A percentile compares a stretch with the other conserved stretches of the same genome.
These are phyloP conservation scores for Macaca fascicularis DNA, from an alignment of 2,113 vertebrate species.

Conservation along the genomic window T2T-MFA8v1.1 NC_088387.1:20250001-20250500, in stretches of 20 bases:
- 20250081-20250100: not conserved
- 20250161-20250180: not conserved
- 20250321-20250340: constrained; percentile 29
- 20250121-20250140: not conserved
- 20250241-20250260: not conserved
- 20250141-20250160: not conserved
- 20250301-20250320: not conserved
- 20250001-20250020: not conserved
- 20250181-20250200: not conserved
- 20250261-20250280: not conserved
- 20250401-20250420: constrained; percentile 28
- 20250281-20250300: not conserved
- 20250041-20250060: not conserved
- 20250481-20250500: not conserved
- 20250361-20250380: constrained; percentile 71
- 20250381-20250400: constrained; percentile 57
- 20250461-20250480: not conserved
- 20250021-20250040: no score
- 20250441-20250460: not conserved
- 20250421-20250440: not conserved
- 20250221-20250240: not conserved
- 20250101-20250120: not conserved
- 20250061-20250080: not conserved
- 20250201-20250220: not conserved
- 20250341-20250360: constrained; percentile 42